Evolutionary conservation across 2,797 vertebrate genomes (phyloP), one percentile per base, ranked within the genome.

Genomic region (Salarias fasciatus): DNA sequence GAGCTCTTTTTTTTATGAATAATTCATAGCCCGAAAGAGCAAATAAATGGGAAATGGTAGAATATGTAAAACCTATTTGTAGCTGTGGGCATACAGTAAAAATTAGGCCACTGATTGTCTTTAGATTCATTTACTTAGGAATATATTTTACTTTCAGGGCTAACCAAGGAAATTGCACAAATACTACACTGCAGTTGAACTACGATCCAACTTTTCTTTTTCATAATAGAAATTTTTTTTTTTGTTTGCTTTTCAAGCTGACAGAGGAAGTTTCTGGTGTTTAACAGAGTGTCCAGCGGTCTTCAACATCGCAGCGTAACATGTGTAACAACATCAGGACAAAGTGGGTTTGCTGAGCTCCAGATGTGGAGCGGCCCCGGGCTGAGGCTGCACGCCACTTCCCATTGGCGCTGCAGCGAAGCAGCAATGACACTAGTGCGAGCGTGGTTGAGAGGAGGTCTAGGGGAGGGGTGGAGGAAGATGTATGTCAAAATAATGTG

Each of bases 401-500:
- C 83, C 89, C 78, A 86, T 87, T 75, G 90, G 86, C 81, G 47
- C 79, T 77, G 69, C 81, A 77, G 84, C 52, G 48, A 79, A 77
- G 81, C 63, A 55, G 74, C 75, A 13, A 75, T 81, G 89, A 86
- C 84, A 86, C 84, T 50, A 65, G 75, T 2, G 65, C 76, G 62
- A 53, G 74, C 61, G 47, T 68, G 72, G 71, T 70, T 85, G 72
- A 88, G 71, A 86, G 66, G 85, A 89, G 58, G 77, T 83, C 82
- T 72, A 54, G 53, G 65, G 80, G 76, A 86, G 74, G 80, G 84
- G 63, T 42, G 76, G 74, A 71, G 75, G 82, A 80, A 79, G 80
- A 79, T 89, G 79, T 82, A 85, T 82, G 86, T 90, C 89, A 90
- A 89, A 92, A 91, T 90, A 90, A 90, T 90, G 78, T 88, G 91